Evolutionary conservation across 2,113 vertebrate species (phyloP).

Genomic region (Oceanodroma tethys): DNA sequence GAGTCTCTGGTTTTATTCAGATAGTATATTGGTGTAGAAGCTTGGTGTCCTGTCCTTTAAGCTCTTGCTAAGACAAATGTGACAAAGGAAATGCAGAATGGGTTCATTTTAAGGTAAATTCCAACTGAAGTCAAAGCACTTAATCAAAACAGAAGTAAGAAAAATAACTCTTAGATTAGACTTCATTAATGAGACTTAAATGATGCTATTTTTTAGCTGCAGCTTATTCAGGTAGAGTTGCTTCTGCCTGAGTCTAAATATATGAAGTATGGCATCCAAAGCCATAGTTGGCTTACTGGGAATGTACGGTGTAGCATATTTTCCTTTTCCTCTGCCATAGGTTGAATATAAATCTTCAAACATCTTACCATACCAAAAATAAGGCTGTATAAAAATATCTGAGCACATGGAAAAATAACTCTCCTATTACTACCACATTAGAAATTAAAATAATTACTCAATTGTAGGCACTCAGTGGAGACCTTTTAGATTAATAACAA

Average conservation of each 20-base stretch:
- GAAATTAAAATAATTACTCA: neutral
- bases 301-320: neutral
- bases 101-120: neutral
- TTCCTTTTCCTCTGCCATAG: conserved; percentile 26
- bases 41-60: rapidly evolving
- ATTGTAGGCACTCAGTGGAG: neutral
- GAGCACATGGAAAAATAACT: conserved; percentile 47
- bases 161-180: neutral
- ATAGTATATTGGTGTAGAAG: neutral
- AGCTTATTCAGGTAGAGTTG: neutral
- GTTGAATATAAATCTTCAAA: neutral
- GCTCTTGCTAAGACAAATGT: neutral
- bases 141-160: neutral
- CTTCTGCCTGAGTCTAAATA: neutral
- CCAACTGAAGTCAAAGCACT: neutral
- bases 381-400: conserved; percentile 52
- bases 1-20: neutral
- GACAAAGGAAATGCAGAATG: neutral
- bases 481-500: conserved; percentile 12
- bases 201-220: neutral
- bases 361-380: conserved; percentile 23
- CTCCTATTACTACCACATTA: neutral
- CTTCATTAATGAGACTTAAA: neutral
- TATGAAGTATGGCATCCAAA: neutral
- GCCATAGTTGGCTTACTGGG: neutral